These are phyloP conservation scores for Malurus leucopterus DNA, from an alignment of 2,797 vertebrate genomes.

Conservation along the genomic window DNA sequence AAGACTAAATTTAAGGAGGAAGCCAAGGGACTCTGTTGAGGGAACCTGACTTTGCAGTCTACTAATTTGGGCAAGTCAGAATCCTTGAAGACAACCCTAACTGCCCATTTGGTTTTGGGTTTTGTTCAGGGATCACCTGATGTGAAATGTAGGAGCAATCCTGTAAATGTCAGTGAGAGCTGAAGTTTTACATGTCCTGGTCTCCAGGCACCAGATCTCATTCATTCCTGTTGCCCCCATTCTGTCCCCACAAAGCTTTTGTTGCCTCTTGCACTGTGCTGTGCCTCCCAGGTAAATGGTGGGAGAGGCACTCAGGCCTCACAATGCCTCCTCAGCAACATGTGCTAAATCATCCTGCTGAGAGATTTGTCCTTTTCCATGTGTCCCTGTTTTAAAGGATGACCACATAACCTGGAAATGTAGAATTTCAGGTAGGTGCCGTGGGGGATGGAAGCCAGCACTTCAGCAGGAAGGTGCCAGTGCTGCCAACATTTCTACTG, in stretches of 20 bases:
- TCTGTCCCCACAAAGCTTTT: not conserved
- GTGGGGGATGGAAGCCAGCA: not conserved
- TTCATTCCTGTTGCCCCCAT: not conserved
- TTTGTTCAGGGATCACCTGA: not conserved
- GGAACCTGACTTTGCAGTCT: not conserved
- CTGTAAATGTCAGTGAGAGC: not conserved
- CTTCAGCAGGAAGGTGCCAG: not conserved
- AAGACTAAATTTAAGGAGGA: not conserved
- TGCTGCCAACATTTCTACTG: not conserved
- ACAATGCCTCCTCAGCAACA: not conserved
- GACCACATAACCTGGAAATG: not conserved
- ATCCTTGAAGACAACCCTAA: not conserved
- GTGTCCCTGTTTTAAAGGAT: fast-evolving
- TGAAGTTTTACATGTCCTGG: not conserved
- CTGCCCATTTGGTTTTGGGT: not conserved
- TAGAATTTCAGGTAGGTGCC: not conserved
- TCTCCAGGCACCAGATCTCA: not conserved
- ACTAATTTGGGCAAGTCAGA: not conserved
- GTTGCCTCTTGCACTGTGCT: not conserved
- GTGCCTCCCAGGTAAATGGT: not conserved
- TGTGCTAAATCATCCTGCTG: fast-evolving
- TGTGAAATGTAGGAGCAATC: not conserved
- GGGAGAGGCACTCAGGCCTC: not conserved
- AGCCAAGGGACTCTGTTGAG: not conserved
- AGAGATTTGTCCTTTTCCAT: not conserved